Conservation (phyloP, 1,140 invertebrate species). For the Microplitis demolitor region DNA sequence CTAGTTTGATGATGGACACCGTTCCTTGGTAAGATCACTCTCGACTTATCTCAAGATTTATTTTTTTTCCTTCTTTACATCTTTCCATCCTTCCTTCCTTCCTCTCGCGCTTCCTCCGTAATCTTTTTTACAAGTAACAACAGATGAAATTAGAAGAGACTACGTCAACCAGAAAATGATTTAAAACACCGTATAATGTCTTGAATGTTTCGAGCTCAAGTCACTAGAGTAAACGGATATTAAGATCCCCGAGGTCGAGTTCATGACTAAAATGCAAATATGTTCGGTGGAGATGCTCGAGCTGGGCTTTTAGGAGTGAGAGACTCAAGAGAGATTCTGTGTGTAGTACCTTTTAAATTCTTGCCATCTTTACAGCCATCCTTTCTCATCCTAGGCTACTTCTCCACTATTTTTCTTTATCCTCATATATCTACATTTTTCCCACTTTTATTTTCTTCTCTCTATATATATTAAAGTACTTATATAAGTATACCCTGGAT, state of each 20-base stretch:
- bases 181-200: constrained; percentile 25
- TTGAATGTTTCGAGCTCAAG: constrained; percentile 17
- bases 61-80: no score
- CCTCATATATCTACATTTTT: constrained; percentile 2
- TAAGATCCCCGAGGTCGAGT: constrained; percentile 40
- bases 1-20: not conserved
- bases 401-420: constrained; percentile 3
- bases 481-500: no score
- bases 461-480: not conserved
- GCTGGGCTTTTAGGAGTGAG: constrained; percentile 13
- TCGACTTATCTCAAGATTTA: not conserved
- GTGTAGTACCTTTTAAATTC: constrained; percentile 22
- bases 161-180: not conserved
- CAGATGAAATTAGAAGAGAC: not conserved
- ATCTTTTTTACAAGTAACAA: not conserved
- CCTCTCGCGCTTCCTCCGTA: not conserved
- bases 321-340: constrained; percentile 6
- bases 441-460: constrained; percentile 4
- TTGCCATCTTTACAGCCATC: constrained; percentile 7
- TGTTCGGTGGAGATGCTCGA: constrained; percentile 37
- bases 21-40: constrained; percentile 28
- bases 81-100: no score
- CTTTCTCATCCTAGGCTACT: constrained; percentile 10
- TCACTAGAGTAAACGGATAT: constrained; percentile 39
- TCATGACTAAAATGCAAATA: constrained; percentile 50